phyloP scores from a whole-genome alignment of 2,888 invertebrate genomes.

The Branchellion lobata region DNA sequence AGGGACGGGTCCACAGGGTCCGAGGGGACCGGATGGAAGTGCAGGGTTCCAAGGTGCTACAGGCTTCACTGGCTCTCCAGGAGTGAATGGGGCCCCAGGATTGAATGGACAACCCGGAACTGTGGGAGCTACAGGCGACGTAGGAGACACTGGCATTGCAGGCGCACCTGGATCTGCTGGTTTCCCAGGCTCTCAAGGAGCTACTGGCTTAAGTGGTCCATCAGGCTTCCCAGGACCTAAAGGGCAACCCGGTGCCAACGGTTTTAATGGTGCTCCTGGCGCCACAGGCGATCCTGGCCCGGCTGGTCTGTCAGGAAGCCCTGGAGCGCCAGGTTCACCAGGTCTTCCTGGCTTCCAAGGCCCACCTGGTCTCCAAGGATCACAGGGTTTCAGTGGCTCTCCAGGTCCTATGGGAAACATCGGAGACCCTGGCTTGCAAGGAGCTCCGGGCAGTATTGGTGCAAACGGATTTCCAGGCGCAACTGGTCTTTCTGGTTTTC shows the following conservation, averaged over 20 bases:
- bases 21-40: neutral
- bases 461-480: constrained; percentile 39
- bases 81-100: constrained; percentile 25
- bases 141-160: constrained; percentile 17
- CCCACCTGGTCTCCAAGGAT: constrained; percentile 28
- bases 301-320: neutral
- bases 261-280: neutral
- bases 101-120: constrained; percentile 29
- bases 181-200: constrained; percentile 15
- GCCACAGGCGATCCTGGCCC: constrained; percentile 9
- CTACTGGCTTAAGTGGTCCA: neutral
- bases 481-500: constrained; percentile 48
- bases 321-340: constrained; percentile 17
- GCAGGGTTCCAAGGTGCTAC: neutral
- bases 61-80: constrained; percentile 27
- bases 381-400: constrained; percentile 12
- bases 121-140: constrained; percentile 18
- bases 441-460: constrained; percentile 15
- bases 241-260: constrained; percentile 38
- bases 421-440: constrained; percentile 2
- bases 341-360: constrained; percentile 4
- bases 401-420: constrained; percentile 20
- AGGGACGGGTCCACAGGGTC: neutral
- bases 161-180: constrained; percentile 23
- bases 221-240: constrained; percentile 45